Evolutionary conservation across 2,888 invertebrate species (phyloP).

Genomic region (Caenorhabditis sinica): DNA sequence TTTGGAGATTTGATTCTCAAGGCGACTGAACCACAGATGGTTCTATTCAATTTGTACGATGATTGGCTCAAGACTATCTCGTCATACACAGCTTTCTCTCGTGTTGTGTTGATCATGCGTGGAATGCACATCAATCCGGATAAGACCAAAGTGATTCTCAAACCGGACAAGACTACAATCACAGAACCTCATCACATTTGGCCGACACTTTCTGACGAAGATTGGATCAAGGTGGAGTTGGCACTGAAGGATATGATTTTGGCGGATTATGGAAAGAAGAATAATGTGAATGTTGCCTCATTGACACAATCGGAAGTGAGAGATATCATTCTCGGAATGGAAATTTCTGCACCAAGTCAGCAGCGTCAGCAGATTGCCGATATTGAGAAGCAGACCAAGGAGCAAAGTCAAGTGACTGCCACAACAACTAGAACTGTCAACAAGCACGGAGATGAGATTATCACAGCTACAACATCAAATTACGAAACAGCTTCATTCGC

Average conservation of each 20-base stretch:
- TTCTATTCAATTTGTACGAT: constrained; percentile 98
- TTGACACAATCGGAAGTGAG: constrained; percentile 98
- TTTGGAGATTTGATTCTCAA: constrained; percentile 99
- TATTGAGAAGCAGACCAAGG: constrained; percentile 99
- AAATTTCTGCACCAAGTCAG: constrained; percentile 98
- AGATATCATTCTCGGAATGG: constrained; percentile 99
- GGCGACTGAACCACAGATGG: constrained; percentile 99
- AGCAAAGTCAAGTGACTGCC: constrained; percentile 93
- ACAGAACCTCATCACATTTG: constrained; percentile 99
- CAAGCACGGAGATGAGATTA: constrained; percentile 99
- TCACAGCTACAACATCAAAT: constrained; percentile 98
- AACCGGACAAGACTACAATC: constrained; percentile 98
- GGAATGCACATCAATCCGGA: constrained; percentile 99
- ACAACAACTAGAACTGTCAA: constrained; percentile 99
- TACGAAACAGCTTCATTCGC: constrained; percentile 99
- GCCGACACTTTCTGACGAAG: constrained; percentile 97
- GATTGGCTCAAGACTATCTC: constrained; percentile 99
- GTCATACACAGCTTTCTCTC: constrained; percentile 98
- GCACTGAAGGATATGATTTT: constrained; percentile 98
- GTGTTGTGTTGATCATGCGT: constrained; percentile 95
- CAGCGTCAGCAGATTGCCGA: constrained; percentile 99
- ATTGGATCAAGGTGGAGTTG: constrained; percentile 99
- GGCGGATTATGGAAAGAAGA: constrained; percentile 99
- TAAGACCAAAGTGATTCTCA: constrained; percentile 96
- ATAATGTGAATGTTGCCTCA: constrained; percentile 99